Conservation (phyloP, 2,797 vertebrate genomes). For the Poeciliopsis presidionis region DNA sequence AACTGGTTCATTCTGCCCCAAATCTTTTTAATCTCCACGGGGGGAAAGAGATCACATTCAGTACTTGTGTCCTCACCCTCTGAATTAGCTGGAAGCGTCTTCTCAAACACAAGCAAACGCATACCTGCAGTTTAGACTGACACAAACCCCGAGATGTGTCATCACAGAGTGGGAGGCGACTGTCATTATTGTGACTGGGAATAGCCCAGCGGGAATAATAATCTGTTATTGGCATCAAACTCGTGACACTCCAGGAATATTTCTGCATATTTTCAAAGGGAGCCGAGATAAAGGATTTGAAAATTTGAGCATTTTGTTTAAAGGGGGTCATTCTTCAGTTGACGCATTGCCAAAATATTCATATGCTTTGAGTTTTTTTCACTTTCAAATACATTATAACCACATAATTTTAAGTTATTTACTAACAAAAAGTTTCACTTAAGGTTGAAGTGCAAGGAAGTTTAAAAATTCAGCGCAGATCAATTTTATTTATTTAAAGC, state of each 20-base stretch:
- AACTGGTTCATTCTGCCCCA: conserved; percentile 50
- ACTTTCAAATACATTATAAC: background rate
- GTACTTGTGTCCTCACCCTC: conserved; percentile 30
- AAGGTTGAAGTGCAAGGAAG: background rate
- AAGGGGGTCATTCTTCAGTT: conserved; percentile 40
- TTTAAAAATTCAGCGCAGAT: too few relatives aligned
- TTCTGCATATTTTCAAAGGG: conserved; percentile 29
- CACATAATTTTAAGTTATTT: background rate
- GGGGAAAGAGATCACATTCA: conserved; percentile 31
- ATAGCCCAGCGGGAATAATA: conserved; percentile 31
- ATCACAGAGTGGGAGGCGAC: conserved; percentile 24
- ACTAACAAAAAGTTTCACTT: background rate
- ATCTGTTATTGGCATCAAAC: conserved; percentile 38
- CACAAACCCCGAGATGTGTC: conserved; percentile 34
- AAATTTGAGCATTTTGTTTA: background rate
- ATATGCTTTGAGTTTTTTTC: background rate
- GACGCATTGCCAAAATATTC: conserved; percentile 5
- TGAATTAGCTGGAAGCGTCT: conserved; percentile 47
- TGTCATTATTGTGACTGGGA: conserved; percentile 29
- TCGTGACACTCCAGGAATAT: background rate
- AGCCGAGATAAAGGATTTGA: background rate
- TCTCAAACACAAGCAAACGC: conserved; percentile 8
- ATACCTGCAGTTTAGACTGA: conserved; percentile 16
- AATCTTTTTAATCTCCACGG: conserved; percentile 36
- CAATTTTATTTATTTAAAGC: too few relatives aligned